phyloP scores from a whole-genome alignment of 2,888 invertebrate species.

The Trichogramma evanescens region DNA sequence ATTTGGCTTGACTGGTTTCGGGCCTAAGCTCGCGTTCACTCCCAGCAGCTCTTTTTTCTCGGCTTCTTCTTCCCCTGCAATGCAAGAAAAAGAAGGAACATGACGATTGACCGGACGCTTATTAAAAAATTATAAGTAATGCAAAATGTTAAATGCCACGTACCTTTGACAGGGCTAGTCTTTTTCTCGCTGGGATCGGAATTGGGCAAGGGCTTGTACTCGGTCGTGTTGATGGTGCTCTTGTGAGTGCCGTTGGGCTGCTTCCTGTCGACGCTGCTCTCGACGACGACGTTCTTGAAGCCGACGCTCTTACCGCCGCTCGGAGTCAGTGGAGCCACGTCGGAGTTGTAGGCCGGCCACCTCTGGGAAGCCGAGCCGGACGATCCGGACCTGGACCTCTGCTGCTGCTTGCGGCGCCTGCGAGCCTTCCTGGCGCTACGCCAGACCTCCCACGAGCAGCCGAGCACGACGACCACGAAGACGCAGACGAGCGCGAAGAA shows the following conservation, averaged over 20 bases:
- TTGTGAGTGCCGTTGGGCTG: constrained; percentile 44
- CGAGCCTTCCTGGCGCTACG: constrained; percentile 40
- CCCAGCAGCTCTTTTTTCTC: constrained; percentile 46
- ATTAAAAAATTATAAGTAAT: not conserved
- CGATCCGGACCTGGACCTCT: constrained; percentile 23
- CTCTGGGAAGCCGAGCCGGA: constrained; percentile 32
- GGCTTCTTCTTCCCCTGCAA: constrained; percentile 42
- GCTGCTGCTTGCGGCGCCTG: constrained; percentile 29
- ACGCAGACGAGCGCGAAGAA: constrained; percentile 72
- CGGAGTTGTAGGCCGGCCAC: constrained; percentile 30
- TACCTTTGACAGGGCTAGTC: constrained; percentile 40
- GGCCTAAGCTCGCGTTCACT: constrained; percentile 46
- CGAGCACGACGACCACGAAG: constrained; percentile 63
- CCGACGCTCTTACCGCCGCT: constrained; percentile 34
- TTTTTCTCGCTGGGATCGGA: constrained; percentile 39
- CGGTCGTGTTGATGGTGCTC: constrained; percentile 28
- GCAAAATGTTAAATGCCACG: constrained; percentile 7
- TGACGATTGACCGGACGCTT: not conserved
- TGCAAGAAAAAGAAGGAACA: constrained; percentile 1
- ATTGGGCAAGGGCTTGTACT: constrained; percentile 41
- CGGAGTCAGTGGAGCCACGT: not conserved
- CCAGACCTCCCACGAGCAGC: constrained; percentile 63
- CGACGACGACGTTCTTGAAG: constrained; percentile 36
- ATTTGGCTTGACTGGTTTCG: constrained; percentile 46
- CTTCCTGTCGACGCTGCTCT: constrained; percentile 33